These are phyloP conservation scores for Patella caerulea DNA, from an alignment of 2,888 invertebrate genomes.

Conservation along the genomic window DNA sequence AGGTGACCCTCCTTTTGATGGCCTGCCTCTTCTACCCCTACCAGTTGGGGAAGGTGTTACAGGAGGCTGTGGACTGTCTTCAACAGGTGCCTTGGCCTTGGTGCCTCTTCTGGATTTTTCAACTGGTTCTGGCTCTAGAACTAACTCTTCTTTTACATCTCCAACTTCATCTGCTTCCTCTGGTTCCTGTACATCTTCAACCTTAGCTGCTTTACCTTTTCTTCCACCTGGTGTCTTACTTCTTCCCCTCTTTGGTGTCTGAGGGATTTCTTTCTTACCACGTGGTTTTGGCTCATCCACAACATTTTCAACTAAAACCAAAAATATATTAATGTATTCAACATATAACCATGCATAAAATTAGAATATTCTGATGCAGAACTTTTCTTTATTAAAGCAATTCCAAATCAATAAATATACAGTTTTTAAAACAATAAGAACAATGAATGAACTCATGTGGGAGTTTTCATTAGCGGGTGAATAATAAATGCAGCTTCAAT, in stretches of 20 bases:
- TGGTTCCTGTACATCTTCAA: constrained; percentile 8
- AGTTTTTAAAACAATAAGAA: too few species aligned
- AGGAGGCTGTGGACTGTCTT: neutral
- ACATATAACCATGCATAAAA: too few species aligned
- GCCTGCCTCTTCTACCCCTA: constrained; percentile 9
- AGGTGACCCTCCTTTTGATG: neutral
- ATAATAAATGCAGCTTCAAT: too few species aligned
- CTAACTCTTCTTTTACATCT: constrained; percentile 18
- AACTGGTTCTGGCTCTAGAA: constrained; percentile 2
- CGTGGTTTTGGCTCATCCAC: neutral
- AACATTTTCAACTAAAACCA: neutral
- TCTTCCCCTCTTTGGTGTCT: neutral
- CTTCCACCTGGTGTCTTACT: constrained; percentile 3
- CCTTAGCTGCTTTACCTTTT: constrained; percentile 14
- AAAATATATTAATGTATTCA: neutral
- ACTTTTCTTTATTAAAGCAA: too few species aligned
- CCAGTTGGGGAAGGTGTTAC: neutral
- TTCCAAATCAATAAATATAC: too few species aligned
- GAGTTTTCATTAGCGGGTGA: too few species aligned
- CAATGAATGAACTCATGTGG: too few species aligned
- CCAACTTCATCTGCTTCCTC: constrained; percentile 17
- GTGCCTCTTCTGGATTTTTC: neutral
- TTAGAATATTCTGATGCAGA: too few species aligned
- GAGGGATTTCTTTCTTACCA: neutral
- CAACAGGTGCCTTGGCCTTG: constrained; percentile 7